Evolutionary conservation across 2,113 vertebrate genomes (phyloP), one percentile per base, ranked within the genome.

Genomic region (Zingel zingel): DNA sequence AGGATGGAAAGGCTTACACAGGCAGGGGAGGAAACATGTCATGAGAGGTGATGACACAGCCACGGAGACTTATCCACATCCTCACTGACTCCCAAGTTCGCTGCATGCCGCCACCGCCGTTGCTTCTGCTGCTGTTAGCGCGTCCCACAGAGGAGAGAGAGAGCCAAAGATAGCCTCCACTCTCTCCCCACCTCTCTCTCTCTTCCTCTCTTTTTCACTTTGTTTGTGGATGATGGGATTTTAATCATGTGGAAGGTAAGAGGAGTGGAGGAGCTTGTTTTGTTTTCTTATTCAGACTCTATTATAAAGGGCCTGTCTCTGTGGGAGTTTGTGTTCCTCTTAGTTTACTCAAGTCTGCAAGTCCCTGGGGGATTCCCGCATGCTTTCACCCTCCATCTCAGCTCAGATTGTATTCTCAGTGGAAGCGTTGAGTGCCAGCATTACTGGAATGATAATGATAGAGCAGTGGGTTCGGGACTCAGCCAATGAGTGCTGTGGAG

Each of bases 221-320:
- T 91, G 84, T 90, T 81, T 81, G 90, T 87, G 90, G 91, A 94
- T 81, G 87, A 94, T 94, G 93, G 93, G 86, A 93, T 92, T 91
- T 90, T 94, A 94, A 93, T 92, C 93, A 94, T 94, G 93, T 93
- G 92, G 93, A 93, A 94, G 93, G 93, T 94, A 94, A 93, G 91
- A 59, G 11, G n/a, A 57, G 56, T 51, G 65, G 21, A 45, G 45
- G 36, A 16, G 47, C 43, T 72, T 71, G 15, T 65, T 78, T 65
- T 82, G 30, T 73, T 48, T 9, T 47, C 3, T 69, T 51, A 0
- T 62, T 53, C 18, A 19, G 33, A 48, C 43, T 69, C 43, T 69
- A 15, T 56, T 43, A 10, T 19, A 21, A 5, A 25, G 48, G 67
- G 65, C 47, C 33, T 73, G 36, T 62, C n/a, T 81, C 79, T 16